Evolutionary conservation across 2,888 invertebrate genomes (phyloP).

Genomic region (Spicauda simplicius): DNA sequence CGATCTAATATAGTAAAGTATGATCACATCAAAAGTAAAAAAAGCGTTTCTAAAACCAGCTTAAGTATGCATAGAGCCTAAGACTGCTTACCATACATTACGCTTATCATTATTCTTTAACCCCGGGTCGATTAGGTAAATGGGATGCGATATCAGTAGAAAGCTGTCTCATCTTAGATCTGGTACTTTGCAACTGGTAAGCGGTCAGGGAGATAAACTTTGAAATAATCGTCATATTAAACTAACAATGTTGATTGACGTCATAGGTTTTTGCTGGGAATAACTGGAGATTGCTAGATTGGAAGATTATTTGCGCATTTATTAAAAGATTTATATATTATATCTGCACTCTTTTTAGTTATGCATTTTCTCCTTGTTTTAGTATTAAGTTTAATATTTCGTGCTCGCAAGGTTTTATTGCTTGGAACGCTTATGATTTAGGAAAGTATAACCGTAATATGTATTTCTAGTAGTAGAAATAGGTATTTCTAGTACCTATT

Average conservation of each 20-base stretch:
- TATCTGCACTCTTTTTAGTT: no score
- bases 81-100: neutral
- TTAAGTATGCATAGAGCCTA: neutral
- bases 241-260: conserved; percentile 26
- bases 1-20: no score
- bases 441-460: no score
- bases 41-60: neutral
- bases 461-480: no score
- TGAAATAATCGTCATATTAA: conserved; percentile 35
- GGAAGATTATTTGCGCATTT: no score
- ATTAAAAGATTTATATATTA: no score
- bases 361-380: no score
- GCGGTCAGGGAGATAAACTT: conserved; percentile 12
- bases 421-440: no score
- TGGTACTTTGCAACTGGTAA: conserved; percentile 2
- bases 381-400: no score
- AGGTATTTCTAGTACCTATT: no score
- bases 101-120: conserved; percentile 18
- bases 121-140: conserved; percentile 25
- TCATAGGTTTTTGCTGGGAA: neutral
- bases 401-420: no score
- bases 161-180: conserved; percentile 1
- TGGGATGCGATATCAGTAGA: conserved; percentile 8
- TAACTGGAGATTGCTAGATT: neutral
- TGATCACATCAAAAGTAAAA: no score